Evolutionary conservation across 1,140 invertebrate species (phyloP).

Genomic region (Drosophila novamexicana): DNA sequence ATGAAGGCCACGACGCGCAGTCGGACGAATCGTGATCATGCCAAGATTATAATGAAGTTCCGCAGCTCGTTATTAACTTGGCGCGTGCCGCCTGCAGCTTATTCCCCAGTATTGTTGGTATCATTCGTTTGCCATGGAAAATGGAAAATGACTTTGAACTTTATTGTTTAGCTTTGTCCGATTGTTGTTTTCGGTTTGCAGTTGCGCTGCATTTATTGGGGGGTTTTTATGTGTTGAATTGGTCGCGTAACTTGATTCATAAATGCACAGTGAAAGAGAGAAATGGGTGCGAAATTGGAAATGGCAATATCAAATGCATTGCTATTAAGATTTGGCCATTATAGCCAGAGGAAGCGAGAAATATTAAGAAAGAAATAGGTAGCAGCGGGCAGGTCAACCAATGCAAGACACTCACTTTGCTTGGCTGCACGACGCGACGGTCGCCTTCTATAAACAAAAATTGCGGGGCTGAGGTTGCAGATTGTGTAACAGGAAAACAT

Average conservation of each 20-base stretch:
- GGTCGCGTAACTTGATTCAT: slow-evolving; percentile 80
- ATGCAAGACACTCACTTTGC: slow-evolving; percentile 71
- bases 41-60: slow-evolving; percentile 49
- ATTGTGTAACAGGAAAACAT: slow-evolving; percentile 72
- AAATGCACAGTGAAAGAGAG: slow-evolving; percentile 49
- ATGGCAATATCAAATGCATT: slow-evolving; percentile 10
- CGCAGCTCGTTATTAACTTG: slow-evolving; percentile 39
- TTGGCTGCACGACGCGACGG: slow-evolving; percentile 10
- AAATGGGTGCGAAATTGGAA: slow-evolving; percentile 38
- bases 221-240: slow-evolving; percentile 53
- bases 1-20: slow-evolving; percentile 66
- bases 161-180: slow-evolving; percentile 66
- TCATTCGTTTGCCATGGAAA: slow-evolving; percentile 42
- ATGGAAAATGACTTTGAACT: slow-evolving; percentile 81
- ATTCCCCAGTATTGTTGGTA: slow-evolving; percentile 43
- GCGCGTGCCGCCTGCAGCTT: slow-evolving; percentile 64
- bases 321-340: background rate
- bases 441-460: slow-evolving; percentile 66
- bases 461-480: slow-evolving; percentile 21
- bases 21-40: slow-evolving; percentile 62
- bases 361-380: slow-evolving; percentile 6
- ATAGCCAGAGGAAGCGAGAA: slow-evolving; percentile 5
- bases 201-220: slow-evolving; percentile 29
- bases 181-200: slow-evolving; percentile 34
- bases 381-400: slow-evolving; percentile 47